Base-by-base conservation (phyloP, 2,888 invertebrate genomes). In the Oligia strigilis region DNA sequence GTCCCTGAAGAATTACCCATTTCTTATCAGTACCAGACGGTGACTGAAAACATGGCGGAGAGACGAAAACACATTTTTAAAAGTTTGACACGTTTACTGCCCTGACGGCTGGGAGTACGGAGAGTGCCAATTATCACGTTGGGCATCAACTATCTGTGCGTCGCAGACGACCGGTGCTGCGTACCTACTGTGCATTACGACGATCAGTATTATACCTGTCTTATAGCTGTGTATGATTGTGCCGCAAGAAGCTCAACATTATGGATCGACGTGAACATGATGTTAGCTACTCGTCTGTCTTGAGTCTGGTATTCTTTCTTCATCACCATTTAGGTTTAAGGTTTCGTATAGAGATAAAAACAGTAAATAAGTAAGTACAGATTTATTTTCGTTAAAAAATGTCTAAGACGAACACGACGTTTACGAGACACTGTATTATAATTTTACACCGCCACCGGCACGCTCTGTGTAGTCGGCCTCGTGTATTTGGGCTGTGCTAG, bases 81-180 rank as follows among this genome's bases (percentile, higher is more conserved):
- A 76, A 80, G 75, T 80, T 86, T 76, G 75, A 82, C 84, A 66
- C 73, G 73, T 83, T 84, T 84, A 73, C 75, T 86, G 65, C 62
- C 75, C 83, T 75, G 84, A 66, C 77, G 82, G 80, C 74, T 64
- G 67, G 43, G 75, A 52, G 69, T 75, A 80, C 75, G 71, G 73
- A 71, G 80, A 80, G 84, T 86, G 85, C 87, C 85, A 85, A 85
- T 87, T 87, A 87, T 84, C 84, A 83, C 60, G 66, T 75, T 77
- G 72, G 69, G 58, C 66, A 77, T 75, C 73, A 74, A 74, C 75
- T 76, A 60, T 82, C 76, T 73, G 75, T 70, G 77, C 65, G 75
- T 78, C 75, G 78, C 81, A 84, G 78, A 81, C 81, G 74, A 72
- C 62, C 58, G 46, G 23, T 69, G 64, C 78, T 67, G 40, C 75